These are phyloP conservation scores for Chrysina gloriosa DNA, from an alignment of 2,888 invertebrate species.

Conservation along the genomic window DNA sequence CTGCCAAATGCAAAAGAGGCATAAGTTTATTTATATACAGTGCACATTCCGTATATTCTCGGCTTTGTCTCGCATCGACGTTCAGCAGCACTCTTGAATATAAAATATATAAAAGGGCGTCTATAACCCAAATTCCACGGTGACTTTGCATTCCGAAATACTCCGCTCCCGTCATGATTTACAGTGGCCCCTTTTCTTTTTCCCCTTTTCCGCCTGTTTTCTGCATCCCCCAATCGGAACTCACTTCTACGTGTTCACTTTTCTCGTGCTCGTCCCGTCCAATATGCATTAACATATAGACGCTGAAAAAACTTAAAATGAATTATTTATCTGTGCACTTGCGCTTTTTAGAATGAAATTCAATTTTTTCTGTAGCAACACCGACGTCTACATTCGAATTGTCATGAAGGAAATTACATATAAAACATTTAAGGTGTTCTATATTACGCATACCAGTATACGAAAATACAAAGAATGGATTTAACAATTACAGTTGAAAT, in stretches of 20 bases:
- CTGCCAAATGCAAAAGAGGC: slow-evolving; percentile 18
- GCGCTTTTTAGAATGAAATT: slow-evolving; percentile 20
- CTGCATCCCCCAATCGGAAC: slow-evolving; percentile 49
- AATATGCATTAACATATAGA: slow-evolving; percentile 42
- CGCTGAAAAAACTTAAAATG: slow-evolving; percentile 40
- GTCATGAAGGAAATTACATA: not conserved
- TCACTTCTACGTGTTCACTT: slow-evolving; percentile 18
- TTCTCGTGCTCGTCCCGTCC: slow-evolving; percentile 17
- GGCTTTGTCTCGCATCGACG: slow-evolving; percentile 52
- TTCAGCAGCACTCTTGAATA: slow-evolving; percentile 54
- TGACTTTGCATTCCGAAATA: slow-evolving; percentile 55
- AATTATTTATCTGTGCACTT: slow-evolving; percentile 36
- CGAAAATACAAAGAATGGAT: no score
- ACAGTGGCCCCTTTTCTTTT: slow-evolving; percentile 37
- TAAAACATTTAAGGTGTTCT: not conserved
- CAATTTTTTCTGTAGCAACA: slow-evolving; percentile 1
- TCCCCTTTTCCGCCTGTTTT: slow-evolving; percentile 14
- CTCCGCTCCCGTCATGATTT: slow-evolving; percentile 53
- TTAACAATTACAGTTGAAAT: no score
- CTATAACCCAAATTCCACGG: slow-evolving; percentile 56
- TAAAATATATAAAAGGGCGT: slow-evolving; percentile 53
- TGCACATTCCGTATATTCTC: slow-evolving; percentile 37
- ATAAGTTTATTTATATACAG: slow-evolving; percentile 39
- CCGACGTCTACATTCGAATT: slow-evolving; percentile 2
- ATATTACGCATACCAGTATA: not conserved